These are phyloP conservation scores for Heptranchias perlo DNA, from an alignment of 2,113 vertebrate genomes.

Conservation along the genomic window DNA sequence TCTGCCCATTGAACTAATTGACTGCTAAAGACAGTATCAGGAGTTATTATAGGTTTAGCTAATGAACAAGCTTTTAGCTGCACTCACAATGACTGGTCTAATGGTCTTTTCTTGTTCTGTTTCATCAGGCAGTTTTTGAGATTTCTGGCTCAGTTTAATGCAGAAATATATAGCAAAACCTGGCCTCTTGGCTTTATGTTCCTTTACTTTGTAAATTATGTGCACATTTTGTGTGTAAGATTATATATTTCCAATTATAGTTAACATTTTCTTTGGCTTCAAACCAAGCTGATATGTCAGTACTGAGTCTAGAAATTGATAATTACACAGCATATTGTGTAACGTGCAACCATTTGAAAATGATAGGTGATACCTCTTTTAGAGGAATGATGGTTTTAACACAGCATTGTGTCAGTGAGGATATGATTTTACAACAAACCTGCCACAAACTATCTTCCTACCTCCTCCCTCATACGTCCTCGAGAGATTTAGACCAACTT, in stretches of 20 bases:
- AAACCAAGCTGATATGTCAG: not conserved
- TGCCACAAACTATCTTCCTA: not conserved
- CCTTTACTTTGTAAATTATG: not conserved
- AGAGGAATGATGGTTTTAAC: not conserved
- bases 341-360: not conserved
- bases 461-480: not conserved
- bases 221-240: not conserved
- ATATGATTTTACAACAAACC: not conserved
- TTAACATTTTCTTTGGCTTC: not conserved
- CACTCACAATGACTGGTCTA: not conserved
- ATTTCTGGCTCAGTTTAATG: not conserved
- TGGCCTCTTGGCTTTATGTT: not conserved
- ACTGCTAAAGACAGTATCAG: not conserved
- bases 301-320: not conserved
- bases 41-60: not conserved
- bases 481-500: not conserved
- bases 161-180: not conserved
- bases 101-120: not conserved
- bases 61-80: not conserved
- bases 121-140: not conserved
- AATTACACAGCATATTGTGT: not conserved
- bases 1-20: not conserved
- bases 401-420: not conserved
- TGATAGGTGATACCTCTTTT: not conserved
- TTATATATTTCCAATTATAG: slow-evolving; percentile 6